Conservation (phyloP, 2,113 vertebrate genomes). For the Machaerirhynchus nigripectus region DNA sequence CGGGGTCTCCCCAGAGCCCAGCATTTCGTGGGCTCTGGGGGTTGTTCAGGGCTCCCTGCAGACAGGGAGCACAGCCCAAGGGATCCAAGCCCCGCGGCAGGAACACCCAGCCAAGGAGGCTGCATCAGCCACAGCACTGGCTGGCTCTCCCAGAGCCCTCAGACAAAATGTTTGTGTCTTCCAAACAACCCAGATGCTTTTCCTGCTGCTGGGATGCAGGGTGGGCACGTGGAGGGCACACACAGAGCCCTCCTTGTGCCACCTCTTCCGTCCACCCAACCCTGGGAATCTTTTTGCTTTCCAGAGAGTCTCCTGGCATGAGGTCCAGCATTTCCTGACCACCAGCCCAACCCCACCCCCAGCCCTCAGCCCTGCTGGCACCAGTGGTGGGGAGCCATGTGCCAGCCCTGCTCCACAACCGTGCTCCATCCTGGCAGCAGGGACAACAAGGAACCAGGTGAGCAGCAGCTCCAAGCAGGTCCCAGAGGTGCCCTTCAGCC, state of each 20-base stretch:
- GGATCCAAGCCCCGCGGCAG: too few species aligned
- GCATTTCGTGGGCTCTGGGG: background rate
- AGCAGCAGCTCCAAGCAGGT: background rate
- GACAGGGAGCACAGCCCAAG: background rate
- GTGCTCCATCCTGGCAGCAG: background rate
- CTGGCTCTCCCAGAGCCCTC: background rate
- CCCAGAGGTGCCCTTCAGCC: background rate
- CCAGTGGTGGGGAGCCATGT: fast-evolving
- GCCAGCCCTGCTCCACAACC: background rate
- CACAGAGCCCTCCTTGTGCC: background rate
- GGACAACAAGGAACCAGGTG: background rate
- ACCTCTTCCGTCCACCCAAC: background rate
- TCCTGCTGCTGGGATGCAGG: background rate
- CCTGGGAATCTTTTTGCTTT: background rate
- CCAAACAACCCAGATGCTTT: background rate
- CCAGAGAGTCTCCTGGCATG: background rate
- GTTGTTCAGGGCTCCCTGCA: background rate
- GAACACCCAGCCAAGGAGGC: background rate
- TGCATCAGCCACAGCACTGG: background rate
- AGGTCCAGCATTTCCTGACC: background rate
- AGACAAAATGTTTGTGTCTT: background rate
- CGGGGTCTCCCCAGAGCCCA: fast-evolving
- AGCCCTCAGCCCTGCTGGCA: background rate
- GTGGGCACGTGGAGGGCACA: background rate
- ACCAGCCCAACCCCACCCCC: background rate